Conservation (phyloP, 1,140 invertebrate genomes). For the Chrysopa pallens region DNA sequence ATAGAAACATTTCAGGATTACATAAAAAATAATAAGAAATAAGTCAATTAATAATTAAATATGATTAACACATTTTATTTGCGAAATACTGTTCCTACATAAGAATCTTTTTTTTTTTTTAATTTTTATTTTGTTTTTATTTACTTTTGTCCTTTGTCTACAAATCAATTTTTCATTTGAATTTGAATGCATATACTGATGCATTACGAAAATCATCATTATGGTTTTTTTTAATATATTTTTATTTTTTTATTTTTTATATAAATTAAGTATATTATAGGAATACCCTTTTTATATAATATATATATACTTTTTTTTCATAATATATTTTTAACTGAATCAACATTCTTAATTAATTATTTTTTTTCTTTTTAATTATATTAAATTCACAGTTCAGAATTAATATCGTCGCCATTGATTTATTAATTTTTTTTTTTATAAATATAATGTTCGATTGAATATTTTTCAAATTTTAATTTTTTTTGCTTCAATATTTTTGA, state of each 20-base stretch:
- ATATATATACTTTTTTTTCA: background rate
- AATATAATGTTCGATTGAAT: no score
- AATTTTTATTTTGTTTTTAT: slow-evolving; percentile 10
- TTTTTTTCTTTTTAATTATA: no score
- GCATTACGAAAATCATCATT: slow-evolving; percentile 8
- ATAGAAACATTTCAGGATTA: no score
- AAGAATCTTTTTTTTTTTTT: slow-evolving; percentile 8
- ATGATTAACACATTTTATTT: slow-evolving; percentile 10
- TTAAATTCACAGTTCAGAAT: no score
- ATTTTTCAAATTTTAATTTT: no score
- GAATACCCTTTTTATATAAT: background rate
- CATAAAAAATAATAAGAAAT: no score
- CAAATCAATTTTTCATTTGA: slow-evolving; percentile 10
- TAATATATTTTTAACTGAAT: background rate
- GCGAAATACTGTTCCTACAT: slow-evolving; percentile 14
- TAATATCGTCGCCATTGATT: no score
- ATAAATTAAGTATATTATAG: slow-evolving; percentile 1
- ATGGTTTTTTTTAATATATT: slow-evolving; percentile 1
- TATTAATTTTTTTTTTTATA: no score
- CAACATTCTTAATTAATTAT: no score
- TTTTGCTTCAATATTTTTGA: background rate
- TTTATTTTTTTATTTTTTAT: slow-evolving; percentile 4
- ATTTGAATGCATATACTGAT: slow-evolving; percentile 8
- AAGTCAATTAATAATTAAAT: no score
- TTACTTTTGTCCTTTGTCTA: slow-evolving; percentile 10